phyloP scores from a whole-genome alignment of 2,113 vertebrate genomes.

The Pongo abelii region DNA sequence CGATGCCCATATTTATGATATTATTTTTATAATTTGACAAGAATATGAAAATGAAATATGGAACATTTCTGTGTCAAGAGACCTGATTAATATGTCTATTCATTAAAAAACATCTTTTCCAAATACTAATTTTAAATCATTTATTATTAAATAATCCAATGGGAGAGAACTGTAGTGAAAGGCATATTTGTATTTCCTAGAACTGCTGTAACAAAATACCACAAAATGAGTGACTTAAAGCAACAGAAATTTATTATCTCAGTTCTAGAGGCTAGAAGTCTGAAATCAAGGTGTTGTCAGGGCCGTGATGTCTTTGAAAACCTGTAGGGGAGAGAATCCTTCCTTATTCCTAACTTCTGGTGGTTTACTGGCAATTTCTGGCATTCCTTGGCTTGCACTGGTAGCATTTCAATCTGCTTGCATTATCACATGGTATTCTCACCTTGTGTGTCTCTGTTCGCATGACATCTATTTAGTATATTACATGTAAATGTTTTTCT shows the following conservation, averaged over 20 bases:
- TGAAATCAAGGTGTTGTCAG: background rate
- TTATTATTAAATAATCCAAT: background rate
- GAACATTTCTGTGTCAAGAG: slow-evolving; percentile 1
- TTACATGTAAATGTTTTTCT: background rate
- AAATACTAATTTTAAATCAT: slow-evolving; percentile 34
- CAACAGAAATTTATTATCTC: background rate
- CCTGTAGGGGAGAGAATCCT: background rate
- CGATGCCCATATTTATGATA: background rate
- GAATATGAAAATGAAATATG: background rate
- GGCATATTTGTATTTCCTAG: background rate
- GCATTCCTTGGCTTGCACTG: background rate
- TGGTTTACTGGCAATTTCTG: background rate
- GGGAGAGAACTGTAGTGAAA: background rate
- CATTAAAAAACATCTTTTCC: slow-evolving; percentile 3
- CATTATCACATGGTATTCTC: background rate
- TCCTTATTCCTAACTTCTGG: background rate
- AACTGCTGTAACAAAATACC: background rate
- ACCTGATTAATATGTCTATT: background rate
- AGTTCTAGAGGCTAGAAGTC: background rate
- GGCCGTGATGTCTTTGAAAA: background rate
- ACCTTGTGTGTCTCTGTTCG: background rate
- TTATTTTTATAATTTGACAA: slow-evolving; percentile 20
- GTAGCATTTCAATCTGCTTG: background rate
- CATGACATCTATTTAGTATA: background rate
- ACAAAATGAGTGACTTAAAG: background rate